Evolutionary conservation across 2,888 invertebrate genomes (phyloP).

Genomic region (Pollenia labialis): DNA sequence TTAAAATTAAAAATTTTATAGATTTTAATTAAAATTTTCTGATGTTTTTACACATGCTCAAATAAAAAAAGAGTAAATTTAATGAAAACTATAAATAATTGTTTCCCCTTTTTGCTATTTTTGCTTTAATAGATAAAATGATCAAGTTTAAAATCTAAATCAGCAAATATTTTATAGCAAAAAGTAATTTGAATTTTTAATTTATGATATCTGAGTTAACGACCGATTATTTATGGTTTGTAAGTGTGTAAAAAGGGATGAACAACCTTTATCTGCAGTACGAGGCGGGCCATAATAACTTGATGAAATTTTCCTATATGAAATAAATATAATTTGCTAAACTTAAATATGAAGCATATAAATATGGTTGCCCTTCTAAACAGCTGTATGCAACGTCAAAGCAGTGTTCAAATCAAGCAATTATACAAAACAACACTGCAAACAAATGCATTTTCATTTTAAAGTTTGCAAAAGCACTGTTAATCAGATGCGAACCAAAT

Average conservation of each 20-base stretch:
- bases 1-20: conserved; percentile 13
- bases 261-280: background rate
- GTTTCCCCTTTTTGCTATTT: conserved; percentile 11
- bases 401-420: too few species aligned
- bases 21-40: conserved; percentile 55
- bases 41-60: background rate
- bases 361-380: too few species aligned
- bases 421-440: too few species aligned
- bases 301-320: background rate
- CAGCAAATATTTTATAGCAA: conserved; percentile 49
- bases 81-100: conserved; percentile 62
- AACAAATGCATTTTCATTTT: too few species aligned
- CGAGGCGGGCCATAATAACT: background rate
- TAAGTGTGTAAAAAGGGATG: conserved; percentile 21
- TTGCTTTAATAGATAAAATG: conserved; percentile 17
- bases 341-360: too few species aligned
- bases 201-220: conserved; percentile 26
- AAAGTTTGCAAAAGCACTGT: too few species aligned
- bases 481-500: too few species aligned
- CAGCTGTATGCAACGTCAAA: too few species aligned
- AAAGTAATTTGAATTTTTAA: conserved; percentile 21
- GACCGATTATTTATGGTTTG: conserved; percentile 33
- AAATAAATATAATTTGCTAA: background rate
- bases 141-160: conserved; percentile 31
- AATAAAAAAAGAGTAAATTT: conserved; percentile 14